A percentile compares a stretch with the other conserved stretches of the same genome.
phyloP scores from a whole-genome alignment of 2,113 vertebrate species.

The Burhinus bistriatus region DNA sequence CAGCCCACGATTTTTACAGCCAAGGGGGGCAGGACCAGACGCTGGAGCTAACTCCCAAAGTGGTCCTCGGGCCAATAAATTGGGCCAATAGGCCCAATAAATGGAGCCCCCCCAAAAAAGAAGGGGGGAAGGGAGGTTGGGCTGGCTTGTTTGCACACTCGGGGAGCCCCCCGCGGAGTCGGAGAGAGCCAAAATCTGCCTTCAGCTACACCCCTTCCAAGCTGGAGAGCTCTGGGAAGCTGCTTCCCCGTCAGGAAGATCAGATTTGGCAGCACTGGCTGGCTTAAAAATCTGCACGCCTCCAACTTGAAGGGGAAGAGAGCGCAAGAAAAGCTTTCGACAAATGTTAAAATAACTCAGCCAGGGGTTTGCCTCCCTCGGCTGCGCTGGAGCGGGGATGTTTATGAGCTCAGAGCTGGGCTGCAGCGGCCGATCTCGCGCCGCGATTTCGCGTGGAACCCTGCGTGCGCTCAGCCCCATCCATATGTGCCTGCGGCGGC shows the following conservation, averaged over 20 bases:
- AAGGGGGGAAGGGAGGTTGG: neutral
- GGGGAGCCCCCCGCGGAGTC: neutral
- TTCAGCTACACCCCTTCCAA: constrained; percentile 29
- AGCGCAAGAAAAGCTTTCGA: constrained; percentile 29
- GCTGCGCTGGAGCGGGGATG: neutral
- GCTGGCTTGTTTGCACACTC: neutral
- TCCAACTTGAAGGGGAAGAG: constrained; percentile 15
- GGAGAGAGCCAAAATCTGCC: constrained; percentile 31
- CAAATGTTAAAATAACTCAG: constrained; percentile 32
- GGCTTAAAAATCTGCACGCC: constrained; percentile 13
- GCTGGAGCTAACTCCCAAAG: neutral
- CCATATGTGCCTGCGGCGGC: neutral
- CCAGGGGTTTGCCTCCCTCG: constrained; percentile 14
- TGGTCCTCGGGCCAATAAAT: neutral
- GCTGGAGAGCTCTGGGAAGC: constrained; percentile 49
- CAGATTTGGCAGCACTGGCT: neutral
- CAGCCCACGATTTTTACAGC: neutral
- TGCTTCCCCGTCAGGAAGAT: constrained; percentile 47
- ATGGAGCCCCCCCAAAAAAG: neutral
- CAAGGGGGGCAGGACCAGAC: neutral
- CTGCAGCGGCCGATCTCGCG: neutral
- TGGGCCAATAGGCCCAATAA: neutral
- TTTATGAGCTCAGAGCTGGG: neutral
- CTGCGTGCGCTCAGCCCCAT: neutral
- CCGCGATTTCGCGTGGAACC: neutral